Evolutionary conservation across 1,140 invertebrate species (phyloP).

Genomic region (Oryctes rhinoceros): DNA sequence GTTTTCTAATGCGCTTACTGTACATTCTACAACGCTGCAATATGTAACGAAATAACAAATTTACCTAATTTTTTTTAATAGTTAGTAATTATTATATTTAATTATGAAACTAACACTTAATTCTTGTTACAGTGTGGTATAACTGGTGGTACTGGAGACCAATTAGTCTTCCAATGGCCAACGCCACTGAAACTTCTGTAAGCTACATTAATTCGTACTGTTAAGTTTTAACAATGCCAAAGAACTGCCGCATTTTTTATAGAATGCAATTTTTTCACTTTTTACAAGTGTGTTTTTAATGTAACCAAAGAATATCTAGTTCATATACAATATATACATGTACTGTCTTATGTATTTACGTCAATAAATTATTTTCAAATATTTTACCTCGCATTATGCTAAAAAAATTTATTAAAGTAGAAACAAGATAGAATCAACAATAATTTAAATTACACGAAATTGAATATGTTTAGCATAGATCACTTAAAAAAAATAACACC

Average conservation of each 20-base stretch:
- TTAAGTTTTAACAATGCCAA: constrained; percentile 58
- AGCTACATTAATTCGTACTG: constrained; percentile 78
- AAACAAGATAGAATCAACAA: too few relatives aligned
- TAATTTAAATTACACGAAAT: too few relatives aligned
- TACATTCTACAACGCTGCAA: too few relatives aligned
- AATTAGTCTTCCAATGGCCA: constrained; percentile 67
- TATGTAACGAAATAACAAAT: too few relatives aligned
- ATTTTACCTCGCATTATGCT: neutral
- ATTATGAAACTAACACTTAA: constrained; percentile 40
- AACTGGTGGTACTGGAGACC: constrained; percentile 88
- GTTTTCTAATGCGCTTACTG: too few relatives aligned
- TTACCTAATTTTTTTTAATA: too few relatives aligned
- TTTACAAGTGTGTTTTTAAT: constrained; percentile 17
- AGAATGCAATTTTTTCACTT: neutral
- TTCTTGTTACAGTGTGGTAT: constrained; percentile 77
- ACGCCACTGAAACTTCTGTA: constrained; percentile 69
- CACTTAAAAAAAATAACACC: too few relatives aligned
- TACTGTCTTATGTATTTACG: constrained; percentile 21
- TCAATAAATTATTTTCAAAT: constrained; percentile 32
- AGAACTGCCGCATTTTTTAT: constrained; percentile 39
- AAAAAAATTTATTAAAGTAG: too few relatives aligned
- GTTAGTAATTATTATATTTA: too few relatives aligned
- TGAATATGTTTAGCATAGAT: too few relatives aligned
- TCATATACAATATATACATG: constrained; percentile 7
- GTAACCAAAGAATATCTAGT: constrained; percentile 27